Evolutionary conservation across 2,113 vertebrate genomes (phyloP).

Genomic region (Sturnira hondurensis): DNA sequence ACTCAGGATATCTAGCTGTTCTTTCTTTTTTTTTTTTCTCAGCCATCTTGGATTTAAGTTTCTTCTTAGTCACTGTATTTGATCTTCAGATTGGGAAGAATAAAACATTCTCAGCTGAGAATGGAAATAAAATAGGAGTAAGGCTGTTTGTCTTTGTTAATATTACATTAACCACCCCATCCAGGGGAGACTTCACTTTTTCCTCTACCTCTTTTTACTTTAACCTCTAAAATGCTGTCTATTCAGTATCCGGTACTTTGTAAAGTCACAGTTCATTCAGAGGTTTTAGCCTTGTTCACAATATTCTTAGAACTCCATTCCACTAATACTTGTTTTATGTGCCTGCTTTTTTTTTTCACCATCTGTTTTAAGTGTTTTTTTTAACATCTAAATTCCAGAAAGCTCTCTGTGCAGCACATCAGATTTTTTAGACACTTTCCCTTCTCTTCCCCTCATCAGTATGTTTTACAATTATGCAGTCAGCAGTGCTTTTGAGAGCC

Average conservation of each 20-base stretch:
- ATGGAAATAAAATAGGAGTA: slow-evolving; percentile 57
- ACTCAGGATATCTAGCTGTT: slow-evolving; percentile 19
- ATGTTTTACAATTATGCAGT: slow-evolving; percentile 49
- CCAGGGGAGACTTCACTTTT: background rate
- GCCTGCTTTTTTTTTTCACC: background rate
- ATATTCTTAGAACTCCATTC: slow-evolving; percentile 27
- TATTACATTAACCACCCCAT: slow-evolving; percentile 10
- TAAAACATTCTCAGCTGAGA: slow-evolving; percentile 34
- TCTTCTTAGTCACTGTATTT: slow-evolving; percentile 53
- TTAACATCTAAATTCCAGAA: slow-evolving; percentile 62
- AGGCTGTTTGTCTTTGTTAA: slow-evolving; percentile 23
- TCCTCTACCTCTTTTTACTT: background rate
- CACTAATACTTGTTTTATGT: slow-evolving; percentile 47
- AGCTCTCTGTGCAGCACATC: slow-evolving; percentile 35
- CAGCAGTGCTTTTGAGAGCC: slow-evolving; percentile 34
- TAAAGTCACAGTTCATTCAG: slow-evolving; percentile 21
- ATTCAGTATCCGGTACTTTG: slow-evolving; percentile 10
- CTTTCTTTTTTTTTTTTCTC: slow-evolving; percentile 9
- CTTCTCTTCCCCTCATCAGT: slow-evolving; percentile 25
- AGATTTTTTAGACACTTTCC: slow-evolving; percentile 43
- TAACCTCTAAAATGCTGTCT: slow-evolving; percentile 15
- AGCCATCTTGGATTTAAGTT: slow-evolving; percentile 59
- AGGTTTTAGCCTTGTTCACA: slow-evolving; percentile 18
- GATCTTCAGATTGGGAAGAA: slow-evolving; percentile 46
- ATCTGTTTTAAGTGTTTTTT: slow-evolving; percentile 53